Evolutionary conservation across 37 sponge, comb jelly and placozoan species (phyloP), one percentile per base, ranked within the genome.

Genomic region (Halichondria panicea): DNA sequence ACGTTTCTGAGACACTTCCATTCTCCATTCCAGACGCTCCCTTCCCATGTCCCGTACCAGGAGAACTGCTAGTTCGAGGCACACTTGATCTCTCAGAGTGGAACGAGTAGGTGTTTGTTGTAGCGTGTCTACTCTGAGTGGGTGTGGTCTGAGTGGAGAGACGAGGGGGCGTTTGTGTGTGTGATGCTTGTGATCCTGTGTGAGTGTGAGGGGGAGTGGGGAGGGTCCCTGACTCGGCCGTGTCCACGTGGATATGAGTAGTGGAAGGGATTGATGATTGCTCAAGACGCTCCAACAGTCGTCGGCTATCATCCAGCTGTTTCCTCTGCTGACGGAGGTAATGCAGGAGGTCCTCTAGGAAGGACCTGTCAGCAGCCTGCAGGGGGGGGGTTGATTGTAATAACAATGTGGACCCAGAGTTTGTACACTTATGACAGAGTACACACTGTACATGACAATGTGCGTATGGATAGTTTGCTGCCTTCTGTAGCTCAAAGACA

Each of bases 341-440:
- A 37, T 75, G 31, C 73, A 90, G 57, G n/a, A 90, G 70, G 58
- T 85, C 82, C 52, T 85, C 81, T 18, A 90, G 86, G 68, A 90
- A 85, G 4, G 54, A 53, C 5, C 82, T 42, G 32, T 85, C 86
- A 28, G 43, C 58, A 4, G 55, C 77, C 91, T 90, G 35, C 6
- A 74, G 19, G 19, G 31, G 27, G 42, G 57, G 57, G n/a, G n/a
- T n/a, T n/a, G n/a, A n/a, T n/a, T 48, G 15, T 15, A 48, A 11
- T 18, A 18, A 63, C 33, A 63, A 4, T 31, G 19, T n/a, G n/a
- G n/a, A n/a, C n/a, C n/a, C n/a, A n/a, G n/a, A n/a, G n/a, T n/a
- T n/a, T n/a, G n/a, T n/a, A n/a, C n/a, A n/a, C n/a, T n/a, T n/a
- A n/a, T n/a, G n/a, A n/a, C n/a, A n/a, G n/a, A n/a, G n/a, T n/a